phyloP scores from a whole-genome alignment of 2,797 vertebrate genomes.

The Pangasius krempfi region DNA sequence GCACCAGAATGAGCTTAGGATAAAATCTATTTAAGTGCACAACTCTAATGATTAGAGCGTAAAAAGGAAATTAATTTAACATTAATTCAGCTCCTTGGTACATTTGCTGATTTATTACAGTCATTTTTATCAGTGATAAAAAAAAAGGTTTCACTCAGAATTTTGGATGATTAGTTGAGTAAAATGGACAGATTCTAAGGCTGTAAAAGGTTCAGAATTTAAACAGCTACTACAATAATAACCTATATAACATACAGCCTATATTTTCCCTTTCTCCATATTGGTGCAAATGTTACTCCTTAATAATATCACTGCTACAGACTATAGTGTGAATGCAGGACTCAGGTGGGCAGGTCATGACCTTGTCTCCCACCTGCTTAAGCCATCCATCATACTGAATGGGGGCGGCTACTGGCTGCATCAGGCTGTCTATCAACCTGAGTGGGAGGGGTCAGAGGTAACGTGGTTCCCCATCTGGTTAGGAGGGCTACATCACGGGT shows the following conservation, averaged over 20 bases:
- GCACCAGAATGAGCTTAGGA: constrained; percentile 37
- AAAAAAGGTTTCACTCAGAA: not conserved
- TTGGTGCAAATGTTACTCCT: constrained; percentile 1
- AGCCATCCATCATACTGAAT: constrained; percentile 56
- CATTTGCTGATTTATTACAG: constrained; percentile 52
- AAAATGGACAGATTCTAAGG: not conserved
- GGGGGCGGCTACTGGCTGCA: constrained; percentile 45
- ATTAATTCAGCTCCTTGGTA: constrained; percentile 37
- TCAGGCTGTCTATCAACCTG: constrained; percentile 53
- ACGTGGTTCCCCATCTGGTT: constrained; percentile 80
- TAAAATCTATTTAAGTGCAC: constrained; percentile 44
- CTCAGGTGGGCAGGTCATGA: constrained; percentile 57
- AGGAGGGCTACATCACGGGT: constrained; percentile 48
- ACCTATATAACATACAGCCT: not conserved
- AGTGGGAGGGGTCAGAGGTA: constrained; percentile 70
- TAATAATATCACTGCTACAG: constrained; percentile 45
- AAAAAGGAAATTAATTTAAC: constrained; percentile 50
- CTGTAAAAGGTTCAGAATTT: not conserved
- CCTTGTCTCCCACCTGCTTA: constrained; percentile 56
- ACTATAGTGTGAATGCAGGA: constrained; percentile 38
- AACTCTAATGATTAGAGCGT: constrained; percentile 46
- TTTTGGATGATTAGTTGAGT: constrained; percentile 16
- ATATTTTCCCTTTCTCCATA: not conserved
- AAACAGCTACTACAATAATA: not conserved
- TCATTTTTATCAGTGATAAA: constrained; percentile 17